Conservation (phyloP, 1,140 invertebrate genomes). For the Epicauta chinensis region DNA sequence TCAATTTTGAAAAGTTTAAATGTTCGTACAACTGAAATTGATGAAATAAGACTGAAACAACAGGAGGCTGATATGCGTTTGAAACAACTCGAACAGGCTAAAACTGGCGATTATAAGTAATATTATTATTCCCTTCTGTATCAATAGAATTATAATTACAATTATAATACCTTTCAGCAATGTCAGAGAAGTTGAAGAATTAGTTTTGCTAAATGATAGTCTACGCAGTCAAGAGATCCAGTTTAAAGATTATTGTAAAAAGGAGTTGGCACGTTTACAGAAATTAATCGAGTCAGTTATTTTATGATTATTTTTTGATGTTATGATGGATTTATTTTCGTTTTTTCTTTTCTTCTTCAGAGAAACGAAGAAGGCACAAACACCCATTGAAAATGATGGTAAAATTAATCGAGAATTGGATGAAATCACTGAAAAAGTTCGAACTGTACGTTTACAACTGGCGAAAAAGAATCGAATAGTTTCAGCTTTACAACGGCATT, state of each 20-base stretch:
- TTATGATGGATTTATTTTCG: too few species aligned
- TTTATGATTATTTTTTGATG: constrained; percentile 3
- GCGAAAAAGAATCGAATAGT: constrained; percentile 81
- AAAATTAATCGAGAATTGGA: constrained; percentile 46
- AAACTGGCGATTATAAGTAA: constrained; percentile 48
- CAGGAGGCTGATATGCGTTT: constrained; percentile 23
- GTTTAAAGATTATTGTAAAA: constrained; percentile 70
- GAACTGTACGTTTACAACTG: constrained; percentile 54
- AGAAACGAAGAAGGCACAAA: constrained; percentile 44
- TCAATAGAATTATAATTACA: neutral
- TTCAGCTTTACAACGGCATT: constrained; percentile 64
- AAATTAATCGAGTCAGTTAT: constrained; percentile 50
- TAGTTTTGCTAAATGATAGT: constrained; percentile 65
- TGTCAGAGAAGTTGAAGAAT: constrained; percentile 55
- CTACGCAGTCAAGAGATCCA: constrained; percentile 66
- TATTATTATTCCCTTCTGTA: constrained; percentile 14
- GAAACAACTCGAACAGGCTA: constrained; percentile 45
- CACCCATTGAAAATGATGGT: constrained; percentile 44
- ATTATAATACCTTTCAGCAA: constrained; percentile 43
- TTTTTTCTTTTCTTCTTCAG: constrained; percentile 30
- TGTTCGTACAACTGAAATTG: constrained; percentile 14
- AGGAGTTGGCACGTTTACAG: constrained; percentile 55
- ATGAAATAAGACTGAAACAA: constrained; percentile 25
- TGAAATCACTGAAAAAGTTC: constrained; percentile 52
- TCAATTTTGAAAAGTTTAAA: constrained; percentile 38